Evolutionary conservation across 2,888 invertebrate species (phyloP).

Genomic region (Drosophila differens): DNA sequence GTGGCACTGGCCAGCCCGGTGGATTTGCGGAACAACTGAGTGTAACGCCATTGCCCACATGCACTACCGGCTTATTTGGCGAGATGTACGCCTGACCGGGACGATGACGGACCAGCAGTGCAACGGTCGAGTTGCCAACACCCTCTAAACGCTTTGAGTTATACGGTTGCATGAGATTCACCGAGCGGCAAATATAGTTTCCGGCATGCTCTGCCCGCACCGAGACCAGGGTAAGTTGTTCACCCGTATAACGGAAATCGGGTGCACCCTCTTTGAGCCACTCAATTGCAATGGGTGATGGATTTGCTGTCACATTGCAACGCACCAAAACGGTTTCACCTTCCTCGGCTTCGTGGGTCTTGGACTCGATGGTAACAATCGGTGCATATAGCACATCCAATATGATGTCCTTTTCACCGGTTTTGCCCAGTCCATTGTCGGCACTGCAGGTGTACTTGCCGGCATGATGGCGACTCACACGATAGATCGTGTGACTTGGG

Average conservation of each 20-base stretch:
- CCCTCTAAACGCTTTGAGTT: slow-evolving; percentile 90
- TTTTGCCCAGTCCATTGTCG: slow-evolving; percentile 93
- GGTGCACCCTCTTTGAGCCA: slow-evolving; percentile 95
- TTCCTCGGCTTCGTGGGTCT: slow-evolving; percentile 93
- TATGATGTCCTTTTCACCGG: slow-evolving; percentile 92
- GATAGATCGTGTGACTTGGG: slow-evolving; percentile 91
- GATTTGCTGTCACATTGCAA: slow-evolving; percentile 95
- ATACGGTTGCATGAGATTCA: slow-evolving; percentile 92
- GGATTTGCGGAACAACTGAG: slow-evolving; percentile 95
- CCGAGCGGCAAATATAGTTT: slow-evolving; percentile 94
- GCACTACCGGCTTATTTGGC: slow-evolving; percentile 93
- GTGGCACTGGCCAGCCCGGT: slow-evolving; percentile 95
- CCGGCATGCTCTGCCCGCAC: slow-evolving; percentile 95
- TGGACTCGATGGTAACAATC: slow-evolving; percentile 92
- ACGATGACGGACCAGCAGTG: slow-evolving; percentile 93
- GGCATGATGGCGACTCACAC: slow-evolving; percentile 93
- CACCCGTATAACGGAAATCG: slow-evolving; percentile 93
- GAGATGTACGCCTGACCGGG: slow-evolving; percentile 93
- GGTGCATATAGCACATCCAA: slow-evolving; percentile 95
- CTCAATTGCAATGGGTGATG: slow-evolving; percentile 92
- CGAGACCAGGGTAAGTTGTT: slow-evolving; percentile 90
- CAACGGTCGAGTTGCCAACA: slow-evolving; percentile 92
- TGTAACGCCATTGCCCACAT: slow-evolving; percentile 93
- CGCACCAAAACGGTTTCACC: slow-evolving; percentile 93
- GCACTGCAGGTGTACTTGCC: slow-evolving; percentile 95